Percentiles rank a stretch among this genome's conserved stretches.
phyloP scores from a whole-genome alignment of 2,113 vertebrate genomes.

The Clupea harengus region DNA sequence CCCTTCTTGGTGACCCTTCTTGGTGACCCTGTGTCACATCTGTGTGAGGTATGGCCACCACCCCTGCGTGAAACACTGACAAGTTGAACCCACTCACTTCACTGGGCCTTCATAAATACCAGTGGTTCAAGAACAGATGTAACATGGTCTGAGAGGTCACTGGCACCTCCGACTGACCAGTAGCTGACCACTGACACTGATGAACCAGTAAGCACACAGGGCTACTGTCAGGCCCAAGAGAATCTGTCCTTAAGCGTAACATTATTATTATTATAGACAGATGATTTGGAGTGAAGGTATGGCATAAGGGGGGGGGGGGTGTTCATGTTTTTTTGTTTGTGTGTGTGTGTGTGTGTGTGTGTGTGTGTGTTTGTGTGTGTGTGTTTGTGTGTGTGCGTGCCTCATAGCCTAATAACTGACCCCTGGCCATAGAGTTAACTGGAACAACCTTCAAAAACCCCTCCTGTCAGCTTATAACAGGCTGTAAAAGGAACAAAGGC shows the following conservation, averaged over 20 bases:
- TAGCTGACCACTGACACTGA: too few species aligned
- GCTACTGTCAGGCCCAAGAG: too few species aligned
- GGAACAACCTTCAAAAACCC: not conserved
- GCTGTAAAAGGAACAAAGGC: constrained; percentile 7
- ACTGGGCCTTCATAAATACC: not conserved
- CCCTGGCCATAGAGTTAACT: not conserved
- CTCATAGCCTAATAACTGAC: not conserved
- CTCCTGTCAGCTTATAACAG: not conserved
- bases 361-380: not conserved
- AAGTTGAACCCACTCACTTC: not conserved
- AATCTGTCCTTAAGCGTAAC: too few species aligned
- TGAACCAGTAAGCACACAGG: too few species aligned
- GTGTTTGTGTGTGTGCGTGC: not conserved
- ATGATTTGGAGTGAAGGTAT: too few species aligned
- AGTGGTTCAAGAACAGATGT: too few species aligned
- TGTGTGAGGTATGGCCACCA: not conserved
- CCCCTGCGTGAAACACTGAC: not conserved
- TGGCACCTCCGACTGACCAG: too few species aligned
- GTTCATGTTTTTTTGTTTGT: too few species aligned
- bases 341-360: not conserved
- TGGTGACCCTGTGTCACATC: not conserved
- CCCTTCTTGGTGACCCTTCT: too few species aligned
- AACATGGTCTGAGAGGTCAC: too few species aligned
- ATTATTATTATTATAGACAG: too few species aligned
- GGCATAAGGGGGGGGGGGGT: too few species aligned